Base-by-base conservation (phyloP, 2,888 invertebrate genomes). In the Pasiphila rectangulata region DNA sequence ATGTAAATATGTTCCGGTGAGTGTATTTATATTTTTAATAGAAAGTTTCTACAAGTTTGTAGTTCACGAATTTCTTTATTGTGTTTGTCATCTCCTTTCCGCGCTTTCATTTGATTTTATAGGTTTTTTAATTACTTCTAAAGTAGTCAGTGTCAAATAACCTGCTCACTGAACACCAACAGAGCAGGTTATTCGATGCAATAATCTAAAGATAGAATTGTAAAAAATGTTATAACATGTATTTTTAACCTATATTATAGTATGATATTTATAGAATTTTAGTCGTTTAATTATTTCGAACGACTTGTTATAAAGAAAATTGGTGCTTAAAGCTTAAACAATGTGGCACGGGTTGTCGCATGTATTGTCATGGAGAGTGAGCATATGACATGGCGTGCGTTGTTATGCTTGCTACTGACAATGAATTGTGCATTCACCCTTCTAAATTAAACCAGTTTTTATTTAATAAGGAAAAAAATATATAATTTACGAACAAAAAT, bases 241-340 rank as follows among this genome's bases (percentile, higher is more conserved):
- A 88, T 88, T 88, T 88, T 88, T 86, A 88, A 88, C 83, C 85
- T 86, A 85, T 87, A 85, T 59, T 79, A 87, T 88, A 87, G 83
- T 87, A 87, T 87, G 87, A 87, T 88, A 87, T 88, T 87, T 88
- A 88, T 88, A 87, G 85, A 86, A 84, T 74, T 87, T 85, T 85
- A 83, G 87, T 88, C 87, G 88, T 88, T 88, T 87, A 87, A 84
- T 85, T 87, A 87, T 88, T 88, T 88, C 83, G 84, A 88, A 88
- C 87, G 88, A 87, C 87, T 88, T 86, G 87, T 88, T 88, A 88
- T 86, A 86, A 88, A 83, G 81, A 88, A 87, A 87, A 85, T 88
- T 87, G 88, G 87, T 87, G 87, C 87, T 88, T 87, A 83, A 84
- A 85, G 87, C 87, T 88, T 87, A 87, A 80, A 57, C 83, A 78